phyloP scores from a whole-genome alignment of 1,140 invertebrate genomes.

The Drosophila biarmipes region DNA sequence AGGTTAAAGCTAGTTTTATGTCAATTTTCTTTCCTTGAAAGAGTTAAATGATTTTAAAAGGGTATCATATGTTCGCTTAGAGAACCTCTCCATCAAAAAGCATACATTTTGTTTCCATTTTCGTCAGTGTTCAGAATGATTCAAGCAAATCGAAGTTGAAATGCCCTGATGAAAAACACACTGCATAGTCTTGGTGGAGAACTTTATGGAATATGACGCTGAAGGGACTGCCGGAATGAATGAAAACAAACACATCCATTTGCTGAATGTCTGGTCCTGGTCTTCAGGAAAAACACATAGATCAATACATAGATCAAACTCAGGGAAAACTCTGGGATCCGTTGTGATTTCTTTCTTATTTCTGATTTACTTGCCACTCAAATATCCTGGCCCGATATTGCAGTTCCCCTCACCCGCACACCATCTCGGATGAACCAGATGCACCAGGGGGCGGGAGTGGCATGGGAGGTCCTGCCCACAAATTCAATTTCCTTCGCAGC shows the following conservation, averaged over 20 bases:
- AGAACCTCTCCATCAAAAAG: too few relatives aligned
- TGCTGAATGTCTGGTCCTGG: background rate
- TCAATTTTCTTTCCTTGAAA: background rate
- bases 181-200: background rate
- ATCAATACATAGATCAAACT: constrained; percentile 30
- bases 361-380: constrained; percentile 37
- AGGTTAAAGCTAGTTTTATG: background rate
- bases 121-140: too few relatives aligned
- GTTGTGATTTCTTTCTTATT: constrained; percentile 30
- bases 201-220: background rate
- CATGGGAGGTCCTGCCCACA: constrained; percentile 29
- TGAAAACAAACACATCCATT: constrained; percentile 10
- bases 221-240: background rate
- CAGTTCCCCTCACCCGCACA: constrained; percentile 11
- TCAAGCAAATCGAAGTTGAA: background rate
- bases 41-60: too few relatives aligned
- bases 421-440: too few relatives aligned
- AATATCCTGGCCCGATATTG: constrained; percentile 36
- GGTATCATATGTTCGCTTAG: too few relatives aligned
- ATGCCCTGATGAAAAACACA: background rate
- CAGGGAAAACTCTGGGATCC: constrained; percentile 15
- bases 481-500: constrained; percentile 78
- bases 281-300: constrained; percentile 7
- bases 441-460: background rate
- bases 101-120: background rate